Percentiles rank a stretch among this genome's conserved stretches.
Conservation (phyloP, 2,888 invertebrate species). For the Oscheius myriophilus region DNA sequence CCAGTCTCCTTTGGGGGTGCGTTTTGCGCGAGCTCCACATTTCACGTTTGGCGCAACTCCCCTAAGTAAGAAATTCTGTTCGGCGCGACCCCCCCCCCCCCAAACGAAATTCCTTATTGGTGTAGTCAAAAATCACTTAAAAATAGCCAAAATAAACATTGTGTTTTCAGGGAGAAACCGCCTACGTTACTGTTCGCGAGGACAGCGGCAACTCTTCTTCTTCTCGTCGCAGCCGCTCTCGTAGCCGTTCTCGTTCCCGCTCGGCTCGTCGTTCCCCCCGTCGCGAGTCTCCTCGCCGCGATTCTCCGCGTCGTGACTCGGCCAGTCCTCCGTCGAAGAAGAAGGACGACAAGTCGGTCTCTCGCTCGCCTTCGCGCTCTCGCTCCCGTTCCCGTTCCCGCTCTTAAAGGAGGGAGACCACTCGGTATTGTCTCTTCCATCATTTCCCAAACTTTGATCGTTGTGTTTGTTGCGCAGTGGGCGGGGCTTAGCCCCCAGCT, state of each 20-base stretch:
- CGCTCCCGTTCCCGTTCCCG: slow-evolving; percentile 31
- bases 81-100: too few relatives aligned
- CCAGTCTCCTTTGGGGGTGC: too few relatives aligned
- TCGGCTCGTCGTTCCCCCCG: slow-evolving; percentile 75
- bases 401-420: slow-evolving; percentile 6
- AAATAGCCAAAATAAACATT: too few relatives aligned
- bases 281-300: slow-evolving; percentile 79
- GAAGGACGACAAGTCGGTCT: slow-evolving; percentile 16
- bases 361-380: slow-evolving; percentile 24
- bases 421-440: background rate
- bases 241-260: slow-evolving; percentile 24
- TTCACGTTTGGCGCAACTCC: too few relatives aligned
- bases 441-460: background rate
- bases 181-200: slow-evolving; percentile 90
- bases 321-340: slow-evolving; percentile 6
- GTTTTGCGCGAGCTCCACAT: too few relatives aligned
- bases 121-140: too few relatives aligned
- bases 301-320: slow-evolving; percentile 18
- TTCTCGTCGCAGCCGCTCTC: slow-evolving; percentile 75
- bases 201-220: slow-evolving; percentile 74
- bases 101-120: too few relatives aligned
- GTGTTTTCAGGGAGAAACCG: slow-evolving; percentile 85
- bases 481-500: background rate
- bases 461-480: slow-evolving; percentile 2
- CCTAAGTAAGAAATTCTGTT: too few relatives aligned